These are phyloP conservation scores for Siderastrea radians DNA, from an alignment of 92 coral and sea anemone species.

Conservation along the genomic window DNA sequence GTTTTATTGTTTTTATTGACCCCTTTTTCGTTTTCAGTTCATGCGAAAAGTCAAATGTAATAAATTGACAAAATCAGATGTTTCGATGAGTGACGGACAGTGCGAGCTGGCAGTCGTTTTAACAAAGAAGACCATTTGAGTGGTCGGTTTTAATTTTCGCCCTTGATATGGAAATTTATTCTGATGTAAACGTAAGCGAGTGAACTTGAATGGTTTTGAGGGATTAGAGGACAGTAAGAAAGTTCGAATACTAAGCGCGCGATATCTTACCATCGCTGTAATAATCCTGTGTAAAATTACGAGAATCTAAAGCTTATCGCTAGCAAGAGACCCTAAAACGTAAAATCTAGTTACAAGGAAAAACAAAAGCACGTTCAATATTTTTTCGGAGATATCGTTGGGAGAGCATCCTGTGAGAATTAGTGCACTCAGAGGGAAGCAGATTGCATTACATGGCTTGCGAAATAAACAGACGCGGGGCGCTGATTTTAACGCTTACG, in stretches of 20 bases:
- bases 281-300: not conserved
- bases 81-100: not conserved
- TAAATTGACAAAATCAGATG: not conserved
- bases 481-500: not conserved
- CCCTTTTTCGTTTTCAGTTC: no score
- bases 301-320: not conserved
- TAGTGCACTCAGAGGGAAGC: not conserved
- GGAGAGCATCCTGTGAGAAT: not conserved
- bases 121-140: not conserved
- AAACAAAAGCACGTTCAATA: not conserved
- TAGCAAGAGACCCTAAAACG: not conserved
- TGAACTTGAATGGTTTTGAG: not conserved
- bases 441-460: not conserved
- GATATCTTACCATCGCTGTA: not conserved
- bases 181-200: not conserved
- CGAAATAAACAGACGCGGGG: not conserved
- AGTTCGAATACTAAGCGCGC: not conserved
- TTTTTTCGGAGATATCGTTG: not conserved
- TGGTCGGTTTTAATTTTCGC: slow-evolving; percentile 2
- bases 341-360: not conserved
- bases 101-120: not conserved
- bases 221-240: not conserved
- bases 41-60: not conserved
- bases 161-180: slow-evolving; percentile 20
- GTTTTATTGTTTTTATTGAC: not conserved